A percentile compares a stretch with the other conserved stretches of the same genome.
These are phyloP conservation scores for Xanthia icteritia DNA, from an alignment of 2,888 invertebrate species.

Conservation along the genomic window DNA sequence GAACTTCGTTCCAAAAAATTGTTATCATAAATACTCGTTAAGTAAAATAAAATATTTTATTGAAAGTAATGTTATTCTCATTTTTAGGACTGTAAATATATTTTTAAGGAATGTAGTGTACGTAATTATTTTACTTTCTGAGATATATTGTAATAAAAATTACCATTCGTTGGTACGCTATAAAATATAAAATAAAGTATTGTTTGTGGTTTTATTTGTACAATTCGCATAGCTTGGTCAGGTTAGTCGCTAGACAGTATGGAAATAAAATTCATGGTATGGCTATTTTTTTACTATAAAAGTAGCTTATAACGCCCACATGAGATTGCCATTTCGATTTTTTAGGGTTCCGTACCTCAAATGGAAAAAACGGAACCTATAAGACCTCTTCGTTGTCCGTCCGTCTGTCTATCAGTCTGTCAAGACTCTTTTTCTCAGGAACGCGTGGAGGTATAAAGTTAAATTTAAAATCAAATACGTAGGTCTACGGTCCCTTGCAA, in stretches of 20 bases:
- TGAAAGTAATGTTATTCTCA: conserved; percentile 53
- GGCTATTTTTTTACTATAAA: neutral
- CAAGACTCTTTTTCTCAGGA: too few species aligned
- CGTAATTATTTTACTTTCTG: conserved; percentile 57
- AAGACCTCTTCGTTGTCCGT: too few species aligned
- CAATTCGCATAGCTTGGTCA: neutral
- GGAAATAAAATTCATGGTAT: neutral
- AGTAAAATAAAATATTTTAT: conserved; percentile 55
- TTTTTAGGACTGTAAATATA: conserved; percentile 63
- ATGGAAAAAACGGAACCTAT: too few species aligned
- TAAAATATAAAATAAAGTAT: conserved; percentile 55
- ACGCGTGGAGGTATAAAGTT: too few species aligned
- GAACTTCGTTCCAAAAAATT: too few species aligned
- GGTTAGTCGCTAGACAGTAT: neutral
- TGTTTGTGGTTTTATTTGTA: conserved; percentile 41
- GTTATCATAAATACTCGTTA: conserved; percentile 5
- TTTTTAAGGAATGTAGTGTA: conserved; percentile 49
- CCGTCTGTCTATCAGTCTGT: too few species aligned
- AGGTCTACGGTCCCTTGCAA: too few species aligned
- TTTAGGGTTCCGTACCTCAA: too few species aligned
- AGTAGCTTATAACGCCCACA: too few species aligned
- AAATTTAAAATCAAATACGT: too few species aligned
- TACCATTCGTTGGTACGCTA: conserved; percentile 55
- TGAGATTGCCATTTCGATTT: too few species aligned
- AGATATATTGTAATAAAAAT: conserved; percentile 57